Evolutionary conservation across 2,113 vertebrate genomes (phyloP).

Genomic region (Melanocharis versteri): DNA sequence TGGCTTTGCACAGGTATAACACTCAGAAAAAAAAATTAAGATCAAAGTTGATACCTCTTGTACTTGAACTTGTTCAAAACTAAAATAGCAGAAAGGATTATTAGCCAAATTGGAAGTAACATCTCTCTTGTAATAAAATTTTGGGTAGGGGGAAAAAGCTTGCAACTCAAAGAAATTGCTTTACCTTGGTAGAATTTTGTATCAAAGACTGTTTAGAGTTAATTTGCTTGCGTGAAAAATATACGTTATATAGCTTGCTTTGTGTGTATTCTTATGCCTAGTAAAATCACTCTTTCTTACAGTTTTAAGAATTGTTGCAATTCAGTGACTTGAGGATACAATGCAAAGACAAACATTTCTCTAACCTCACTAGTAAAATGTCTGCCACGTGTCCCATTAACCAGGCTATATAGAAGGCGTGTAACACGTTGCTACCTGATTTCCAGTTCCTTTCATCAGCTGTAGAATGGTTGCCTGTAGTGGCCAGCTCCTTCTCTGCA

Average conservation of each 20-base stretch:
- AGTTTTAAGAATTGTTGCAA: constrained; percentile 14
- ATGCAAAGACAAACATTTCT: constrained; percentile 12
- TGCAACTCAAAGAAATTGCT: constrained; percentile 50
- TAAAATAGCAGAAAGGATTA: constrained; percentile 42
- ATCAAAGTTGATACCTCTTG: constrained; percentile 45
- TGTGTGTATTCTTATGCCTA: constrained; percentile 53
- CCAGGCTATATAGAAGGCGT: neutral
- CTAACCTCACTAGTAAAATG: neutral
- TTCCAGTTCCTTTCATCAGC: neutral
- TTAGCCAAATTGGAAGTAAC: constrained; percentile 67
- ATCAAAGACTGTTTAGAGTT: constrained; percentile 77
- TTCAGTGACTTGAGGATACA: neutral
- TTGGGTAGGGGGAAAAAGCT: constrained; percentile 29
- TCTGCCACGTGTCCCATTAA: neutral
- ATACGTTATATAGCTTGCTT: constrained; percentile 32
- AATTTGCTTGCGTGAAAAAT: constrained; percentile 71
- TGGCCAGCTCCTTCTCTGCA: neutral
- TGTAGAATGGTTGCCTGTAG: neutral
- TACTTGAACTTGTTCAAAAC: constrained; percentile 47
- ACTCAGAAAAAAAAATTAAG: constrained; percentile 35
- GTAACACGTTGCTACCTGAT: neutral
- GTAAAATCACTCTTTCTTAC: constrained; percentile 27
- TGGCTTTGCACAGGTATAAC: constrained; percentile 73
- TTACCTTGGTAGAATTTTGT: constrained; percentile 66
- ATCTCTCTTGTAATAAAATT: constrained; percentile 16